Evolutionary conservation across 2,797 vertebrate genomes (phyloP), one percentile per base, ranked within the genome.

Genomic region (Dermochelys coriacea): DNA sequence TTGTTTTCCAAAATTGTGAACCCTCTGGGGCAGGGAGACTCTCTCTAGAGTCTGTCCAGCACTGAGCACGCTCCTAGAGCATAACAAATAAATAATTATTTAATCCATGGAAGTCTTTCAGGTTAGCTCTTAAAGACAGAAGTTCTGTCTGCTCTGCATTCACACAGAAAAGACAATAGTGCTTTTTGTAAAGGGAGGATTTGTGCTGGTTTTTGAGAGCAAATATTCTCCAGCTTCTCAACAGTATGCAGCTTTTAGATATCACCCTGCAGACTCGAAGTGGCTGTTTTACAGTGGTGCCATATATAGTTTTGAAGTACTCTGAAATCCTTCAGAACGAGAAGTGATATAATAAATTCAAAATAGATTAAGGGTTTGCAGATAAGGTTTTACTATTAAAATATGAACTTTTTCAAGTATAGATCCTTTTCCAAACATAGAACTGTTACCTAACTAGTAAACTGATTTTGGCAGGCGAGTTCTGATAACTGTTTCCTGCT

Each of bases 401-500:
- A 89, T 14, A 94, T 47, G 82, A 95, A 86, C 50, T 85, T 90
- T 80, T 82, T 90, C 31, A 64, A 77, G 55, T 74, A 84, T 5
- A 77, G n/a, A 96, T 57, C 31, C n/a, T 37, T 41, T 90, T 93
- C 86, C 54, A 59, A 78, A 87, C 21, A 49, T 25, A 45, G 83
- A 71, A 74, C 90, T 95, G 92, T 83, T 87, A 89, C 95, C 74
- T 95, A 95, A 92, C 90, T 55, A 84, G 84, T 86, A 93, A 93
- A 97, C 82, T 54, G 81, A 51, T 52, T 95, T 29, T 86, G 92
- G 87, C 82, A 94, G 88, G 83, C 2, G 16, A 92, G 81, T 74
- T 93, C 61, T 85, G 94, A 94, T 79, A 93, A 89, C 55, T 83
- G 80, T 93, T 96, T 96, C 86, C 91, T 93, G 94, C 85, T 97